Conservation (phyloP, 2,888 invertebrate genomes). For the Terebella lapidaria region DNA sequence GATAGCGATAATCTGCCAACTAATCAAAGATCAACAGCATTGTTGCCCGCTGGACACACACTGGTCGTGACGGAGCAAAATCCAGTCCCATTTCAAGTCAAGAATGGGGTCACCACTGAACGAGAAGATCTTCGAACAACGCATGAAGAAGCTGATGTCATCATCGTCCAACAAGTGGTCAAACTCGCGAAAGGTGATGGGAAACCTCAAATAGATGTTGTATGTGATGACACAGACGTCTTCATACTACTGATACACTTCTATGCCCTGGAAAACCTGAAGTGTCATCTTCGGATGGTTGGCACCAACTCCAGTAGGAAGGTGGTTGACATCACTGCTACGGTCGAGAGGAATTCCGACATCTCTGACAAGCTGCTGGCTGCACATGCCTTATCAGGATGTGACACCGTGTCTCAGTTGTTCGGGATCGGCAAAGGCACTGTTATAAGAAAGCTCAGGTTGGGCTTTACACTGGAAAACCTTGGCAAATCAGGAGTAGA, state of each 20-base stretch:
- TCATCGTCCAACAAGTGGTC: constrained; percentile 22
- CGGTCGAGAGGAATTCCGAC: not conserved
- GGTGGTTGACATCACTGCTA: not conserved
- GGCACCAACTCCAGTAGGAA: not conserved
- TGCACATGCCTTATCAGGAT: not conserved
- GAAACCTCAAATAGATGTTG: not conserved
- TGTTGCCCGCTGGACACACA: not conserved
- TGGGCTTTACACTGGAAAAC: not conserved
- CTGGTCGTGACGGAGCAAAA: constrained; percentile 11
- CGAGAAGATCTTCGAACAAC: constrained; percentile 17
- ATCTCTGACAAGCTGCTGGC: not conserved
- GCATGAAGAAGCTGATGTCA: constrained; percentile 25
- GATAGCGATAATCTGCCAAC: constrained; percentile 20
- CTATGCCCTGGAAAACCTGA: not conserved
- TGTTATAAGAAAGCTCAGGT: not conserved
- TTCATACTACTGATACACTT: not conserved
- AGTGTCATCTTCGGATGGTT: not conserved
- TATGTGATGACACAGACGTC: not conserved
- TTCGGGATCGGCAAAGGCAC: not conserved
- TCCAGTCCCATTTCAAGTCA: no score
- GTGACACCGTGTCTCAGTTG: not conserved
- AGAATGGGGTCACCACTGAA: no score
- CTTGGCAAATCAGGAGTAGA: not conserved
- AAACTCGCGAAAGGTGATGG: not conserved
- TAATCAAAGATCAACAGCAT: not conserved